Percentiles rank a stretch among this genome's conserved stretches.
These are phyloP conservation scores for Mastomys natalensis DNA, from an alignment of 2,113 vertebrate species.

Conservation along the genomic window DNA sequence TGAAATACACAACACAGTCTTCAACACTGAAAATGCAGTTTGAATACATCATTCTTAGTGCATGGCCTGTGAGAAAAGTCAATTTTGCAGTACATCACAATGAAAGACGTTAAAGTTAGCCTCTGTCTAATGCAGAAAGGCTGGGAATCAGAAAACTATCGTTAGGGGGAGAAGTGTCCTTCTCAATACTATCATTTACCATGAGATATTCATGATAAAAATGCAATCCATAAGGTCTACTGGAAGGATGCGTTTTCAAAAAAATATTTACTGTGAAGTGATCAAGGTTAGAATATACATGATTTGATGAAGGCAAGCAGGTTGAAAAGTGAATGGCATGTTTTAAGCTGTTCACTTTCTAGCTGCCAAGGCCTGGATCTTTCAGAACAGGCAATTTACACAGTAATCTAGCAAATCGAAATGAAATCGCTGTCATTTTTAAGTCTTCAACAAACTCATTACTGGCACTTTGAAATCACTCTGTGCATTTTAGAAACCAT, in stretches of 20 bases:
- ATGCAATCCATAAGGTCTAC: conserved; percentile 17
- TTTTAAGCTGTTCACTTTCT: conserved; percentile 57
- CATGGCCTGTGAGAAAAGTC: not conserved
- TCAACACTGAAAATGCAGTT: conserved; percentile 26
- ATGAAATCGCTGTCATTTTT: conserved; percentile 75
- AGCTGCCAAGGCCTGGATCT: conserved; percentile 46
- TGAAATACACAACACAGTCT: not conserved
- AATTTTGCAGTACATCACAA: not conserved
- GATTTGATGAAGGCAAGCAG: conserved; percentile 38
- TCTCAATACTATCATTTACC: conserved; percentile 29
- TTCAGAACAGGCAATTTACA: conserved; percentile 65
- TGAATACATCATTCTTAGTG: not conserved
- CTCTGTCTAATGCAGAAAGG: not conserved
- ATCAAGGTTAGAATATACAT: not conserved
- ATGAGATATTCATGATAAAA: conserved; percentile 42
- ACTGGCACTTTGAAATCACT: conserved; percentile 57
- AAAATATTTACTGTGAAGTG: not conserved
- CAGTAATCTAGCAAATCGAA: conserved; percentile 71
- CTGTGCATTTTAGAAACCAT: conserved; percentile 48
- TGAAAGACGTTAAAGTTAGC: conserved; percentile 34
- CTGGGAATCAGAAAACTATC: not conserved
- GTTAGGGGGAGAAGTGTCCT: not conserved
- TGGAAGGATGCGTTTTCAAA: conserved; percentile 58
- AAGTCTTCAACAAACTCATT: conserved; percentile 68
- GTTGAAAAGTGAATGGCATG: conserved; percentile 50